These are phyloP conservation scores for Plusia festucae DNA, from an alignment of 2,888 invertebrate genomes.

Conservation along the genomic window DNA sequence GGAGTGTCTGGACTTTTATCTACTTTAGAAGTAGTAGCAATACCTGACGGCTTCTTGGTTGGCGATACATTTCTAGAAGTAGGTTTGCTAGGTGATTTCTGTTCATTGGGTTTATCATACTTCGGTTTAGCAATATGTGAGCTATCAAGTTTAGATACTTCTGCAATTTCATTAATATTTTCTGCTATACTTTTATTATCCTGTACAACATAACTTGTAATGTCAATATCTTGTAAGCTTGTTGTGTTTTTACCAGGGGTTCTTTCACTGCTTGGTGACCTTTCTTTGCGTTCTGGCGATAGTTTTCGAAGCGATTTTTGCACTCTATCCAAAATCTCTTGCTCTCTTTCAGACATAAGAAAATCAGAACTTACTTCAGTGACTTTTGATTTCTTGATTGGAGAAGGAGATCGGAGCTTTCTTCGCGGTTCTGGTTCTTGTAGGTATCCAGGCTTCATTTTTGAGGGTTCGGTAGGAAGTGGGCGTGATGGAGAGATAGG, in stretches of 20 bases:
- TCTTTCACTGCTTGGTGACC: constrained; percentile 71
- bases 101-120: constrained; percentile 65
- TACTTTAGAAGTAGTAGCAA: constrained; percentile 57
- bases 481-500: constrained; percentile 44
- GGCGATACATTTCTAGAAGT: constrained; percentile 78
- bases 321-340: constrained; percentile 79
- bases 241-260: constrained; percentile 73
- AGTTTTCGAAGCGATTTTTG: constrained; percentile 80
- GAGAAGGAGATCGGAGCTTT: constrained; percentile 64
- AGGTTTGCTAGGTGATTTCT: constrained; percentile 68
- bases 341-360: constrained; percentile 77
- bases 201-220: constrained; percentile 53
- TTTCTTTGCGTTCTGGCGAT: constrained; percentile 78
- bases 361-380: constrained; percentile 69
- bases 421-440: constrained; percentile 57
- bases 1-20: constrained; percentile 68
- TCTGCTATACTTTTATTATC: constrained; percentile 42
- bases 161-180: constrained; percentile 49
- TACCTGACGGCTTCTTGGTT: constrained; percentile 69
- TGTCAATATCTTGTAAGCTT: constrained; percentile 72
- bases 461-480: constrained; percentile 34
- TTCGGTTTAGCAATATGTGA: constrained; percentile 48
- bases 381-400: constrained; percentile 62
- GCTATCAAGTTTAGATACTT: constrained; percentile 43
- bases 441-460: constrained; percentile 26